Base-by-base conservation (phyloP, 2,888 invertebrate species). In the Plagodis dolabraria region DNA sequence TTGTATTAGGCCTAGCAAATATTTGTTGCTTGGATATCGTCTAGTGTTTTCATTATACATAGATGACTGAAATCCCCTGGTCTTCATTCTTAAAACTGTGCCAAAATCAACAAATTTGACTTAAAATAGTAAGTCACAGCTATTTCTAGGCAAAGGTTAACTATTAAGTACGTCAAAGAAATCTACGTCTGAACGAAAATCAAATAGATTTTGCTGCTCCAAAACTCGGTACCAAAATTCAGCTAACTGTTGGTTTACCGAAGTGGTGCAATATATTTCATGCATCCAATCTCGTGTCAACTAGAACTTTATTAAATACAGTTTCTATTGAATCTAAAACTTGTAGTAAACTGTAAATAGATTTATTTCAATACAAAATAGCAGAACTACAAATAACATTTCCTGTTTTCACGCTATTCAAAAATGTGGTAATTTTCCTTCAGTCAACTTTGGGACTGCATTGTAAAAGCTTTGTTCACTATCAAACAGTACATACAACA, bases 301-400 rank as follows among this genome's bases (percentile, higher is more conserved):
- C 79, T 81, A 73, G 73, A 78, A 79, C 82, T 79, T 83, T 76
- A 83, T 83, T 85, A 82, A 73, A 63, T 82, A 83, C 83, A 82
- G 77, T 79, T 76, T 70, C 75, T 46, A 62, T 47, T 52, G 46
- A 53, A 48, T 42, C 45, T 45, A 12, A 47, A 47, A 40, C 46
- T 51, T 60, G 51, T 47, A 46, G 48, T 53, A 43, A 43, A 43
- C 12, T 43, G 43, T 43, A 85, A 84, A 87, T 82, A 83, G 79
- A 85, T 79, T 82, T 83, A 79, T 81, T 81, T 75, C 78, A 75
- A 77, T 76, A 69, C 73, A 61, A 60, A 63, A 63, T 53, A 63
- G 61, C 53, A 61, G 63, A 57, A 66, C 60, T 64, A 50, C 52
- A 65, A 60, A 66, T 64, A 61, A 60, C 49, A 58, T 65, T 67